phyloP scores from a whole-genome alignment of 2,113 vertebrate species.

The Oenanthe melanoleuca region DNA sequence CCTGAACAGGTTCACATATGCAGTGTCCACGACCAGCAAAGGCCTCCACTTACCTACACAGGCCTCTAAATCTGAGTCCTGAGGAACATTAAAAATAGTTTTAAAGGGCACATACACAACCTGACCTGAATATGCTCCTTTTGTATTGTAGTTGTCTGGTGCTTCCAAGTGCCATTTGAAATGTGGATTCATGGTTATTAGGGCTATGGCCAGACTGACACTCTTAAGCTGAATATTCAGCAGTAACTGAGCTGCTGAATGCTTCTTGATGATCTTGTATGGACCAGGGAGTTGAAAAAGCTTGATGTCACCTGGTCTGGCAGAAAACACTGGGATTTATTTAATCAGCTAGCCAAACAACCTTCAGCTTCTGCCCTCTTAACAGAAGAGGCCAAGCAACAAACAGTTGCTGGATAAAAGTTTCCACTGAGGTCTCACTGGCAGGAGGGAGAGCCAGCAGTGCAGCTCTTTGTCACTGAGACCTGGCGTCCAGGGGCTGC shows the following conservation, averaged over 20 bases:
- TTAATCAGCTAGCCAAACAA: conserved; percentile 53
- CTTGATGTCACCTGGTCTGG: not conserved
- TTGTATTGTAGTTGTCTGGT: not conserved
- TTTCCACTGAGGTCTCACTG: not conserved
- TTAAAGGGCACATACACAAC: not conserved
- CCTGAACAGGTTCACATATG: not conserved
- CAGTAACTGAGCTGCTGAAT: not conserved
- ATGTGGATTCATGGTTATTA: not conserved
- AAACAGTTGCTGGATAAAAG: not conserved
- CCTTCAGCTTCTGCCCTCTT: not conserved
- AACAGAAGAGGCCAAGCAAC: not conserved
- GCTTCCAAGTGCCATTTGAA: not conserved
- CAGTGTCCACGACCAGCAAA: not conserved
- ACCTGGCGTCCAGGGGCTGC: not conserved
- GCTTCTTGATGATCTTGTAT: not conserved
- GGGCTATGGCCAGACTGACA: not conserved
- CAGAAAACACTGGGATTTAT: not conserved
- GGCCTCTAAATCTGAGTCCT: not conserved
- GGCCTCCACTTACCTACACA: not conserved
- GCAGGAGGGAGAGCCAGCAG: not conserved
- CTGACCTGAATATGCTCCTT: not conserved
- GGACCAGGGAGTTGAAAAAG: not conserved
- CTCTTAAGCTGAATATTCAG: not conserved
- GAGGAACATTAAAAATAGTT: not conserved
- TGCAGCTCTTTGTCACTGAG: not conserved